Evolutionary conservation across 2,888 invertebrate species (phyloP), one percentile per base, ranked within the genome.

Genomic region (Carabus problematicus): DNA sequence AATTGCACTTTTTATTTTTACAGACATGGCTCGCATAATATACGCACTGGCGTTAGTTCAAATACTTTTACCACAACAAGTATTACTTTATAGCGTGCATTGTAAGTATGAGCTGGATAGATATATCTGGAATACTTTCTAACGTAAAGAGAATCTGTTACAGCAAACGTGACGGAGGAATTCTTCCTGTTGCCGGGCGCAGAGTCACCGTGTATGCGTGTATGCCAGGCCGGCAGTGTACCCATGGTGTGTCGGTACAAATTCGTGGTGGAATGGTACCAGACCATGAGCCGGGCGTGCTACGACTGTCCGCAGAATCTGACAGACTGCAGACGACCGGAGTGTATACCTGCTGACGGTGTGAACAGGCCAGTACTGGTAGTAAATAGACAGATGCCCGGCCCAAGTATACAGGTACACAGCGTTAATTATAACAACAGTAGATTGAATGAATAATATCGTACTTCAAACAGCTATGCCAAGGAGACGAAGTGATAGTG

Each of bases 281-380:
- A 91, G 74, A 91, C 93, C 0, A 87, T 94, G 85, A 93, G 94
- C 78, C 95, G 95, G 79, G 95, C 95, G 0, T 96, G 96, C 76
- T 93, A 87, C 77, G 83, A 90, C 75, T 96, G 97, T 77, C 95
- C 95, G 0, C 85, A 83, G 70, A 91, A 91, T 77, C 74, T 82
- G 0, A 87, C 88, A 0, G 94, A 96, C 77, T 97, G 97, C 77
- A 82, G 81, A 55, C 84, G 91, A 61, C 86, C 87, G 0, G 92
- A 96, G 78, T 97, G 97, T 78, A 87, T 96, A 70, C 86, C 93
- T 0, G 93, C 89, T 0, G 94, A 96, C 80, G 97, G 97, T 0
- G 84, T 90, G 49, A 86, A 87, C 70, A 85, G 95, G 72, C 85
- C 92, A 0, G 82, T 96, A 41, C 87, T 91, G 11, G 91, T 92